phyloP scores from a whole-genome alignment of 2,797 vertebrate genomes.

The Sardinella longiceps region DNA sequence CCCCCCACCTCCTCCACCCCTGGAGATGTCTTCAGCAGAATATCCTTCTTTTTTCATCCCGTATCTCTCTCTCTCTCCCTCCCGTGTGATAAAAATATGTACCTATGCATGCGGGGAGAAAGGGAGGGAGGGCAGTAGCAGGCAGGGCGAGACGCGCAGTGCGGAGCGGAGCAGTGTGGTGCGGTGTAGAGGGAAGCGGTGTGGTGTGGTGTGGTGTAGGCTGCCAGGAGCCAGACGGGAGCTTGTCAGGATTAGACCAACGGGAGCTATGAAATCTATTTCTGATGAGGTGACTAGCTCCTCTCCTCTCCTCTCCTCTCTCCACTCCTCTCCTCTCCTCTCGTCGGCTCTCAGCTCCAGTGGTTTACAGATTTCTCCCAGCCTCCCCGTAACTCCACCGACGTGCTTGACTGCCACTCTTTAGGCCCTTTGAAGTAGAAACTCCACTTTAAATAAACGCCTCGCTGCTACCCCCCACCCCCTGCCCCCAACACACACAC shows the following conservation, averaged over 20 bases:
- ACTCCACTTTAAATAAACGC: slow-evolving; percentile 64
- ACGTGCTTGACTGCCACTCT: slow-evolving; percentile 58
- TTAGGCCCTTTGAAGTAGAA: slow-evolving; percentile 68
- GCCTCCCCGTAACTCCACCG: slow-evolving; percentile 63
- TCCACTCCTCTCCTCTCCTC: slow-evolving; percentile 1
- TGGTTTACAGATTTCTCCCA: slow-evolving; percentile 64
- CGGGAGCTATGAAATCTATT: slow-evolving; percentile 69
- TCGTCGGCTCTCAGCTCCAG: slow-evolving; percentile 58
- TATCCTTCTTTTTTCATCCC: not conserved
- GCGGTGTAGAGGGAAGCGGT: no score
- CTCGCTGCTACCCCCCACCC: slow-evolving; percentile 54
- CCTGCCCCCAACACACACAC: slow-evolving; percentile 11
- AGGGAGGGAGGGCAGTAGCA: no score
- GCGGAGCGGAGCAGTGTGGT: no score
- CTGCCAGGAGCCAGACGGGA: slow-evolving; percentile 63
- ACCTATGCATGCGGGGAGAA: slow-evolving; percentile 14
- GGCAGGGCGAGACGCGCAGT: slow-evolving; percentile 31
- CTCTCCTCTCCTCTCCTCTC: slow-evolving; percentile 16
- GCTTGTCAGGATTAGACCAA: slow-evolving; percentile 79
- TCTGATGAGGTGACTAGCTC: slow-evolving; percentile 70
- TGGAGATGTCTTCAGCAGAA: slow-evolving; percentile 18
- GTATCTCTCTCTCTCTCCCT: not conserved
- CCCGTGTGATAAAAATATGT: slow-evolving; percentile 22
- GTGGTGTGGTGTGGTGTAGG: slow-evolving; percentile 14
- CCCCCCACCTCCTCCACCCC: not conserved